Evolutionary conservation across 2,888 invertebrate species (phyloP), one percentile per base, ranked within the genome.

Genomic region (Crocallis elinguaria): DNA sequence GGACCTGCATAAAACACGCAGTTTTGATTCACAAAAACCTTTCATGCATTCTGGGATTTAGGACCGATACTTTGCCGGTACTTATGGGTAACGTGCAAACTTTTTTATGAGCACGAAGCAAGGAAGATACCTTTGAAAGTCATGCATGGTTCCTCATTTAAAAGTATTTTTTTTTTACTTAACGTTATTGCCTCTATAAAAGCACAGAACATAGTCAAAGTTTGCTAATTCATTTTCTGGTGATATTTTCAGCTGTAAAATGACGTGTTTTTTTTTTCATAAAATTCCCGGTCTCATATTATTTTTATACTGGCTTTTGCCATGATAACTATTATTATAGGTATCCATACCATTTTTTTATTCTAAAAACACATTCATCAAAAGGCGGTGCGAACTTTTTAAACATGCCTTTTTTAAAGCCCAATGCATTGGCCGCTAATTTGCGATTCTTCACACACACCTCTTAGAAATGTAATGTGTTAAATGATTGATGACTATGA

Each of bases 381-480:
- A 73, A 63, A 64, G 70, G 71, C 71, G 80, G 82, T 79, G 77
- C 64, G 62, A 57, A 49, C 42, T 64, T 66, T 61, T 64, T 57
- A 64, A 69, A 60, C 48, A 41, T 62, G 60, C 54, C 57, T 60
- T 67, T 72, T 67, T 49, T 64, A 62, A 44, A 49, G 43, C 72
- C 73, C n/a, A n/a, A n/a, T n/a, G n/a, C 77, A 81, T 77, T 69
- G 69, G 60, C 59, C 64, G 62, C 64, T 85, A 88, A 90, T 91
- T 89, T 88, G 85, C 77, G 79, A 91, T 91, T 89, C 71, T 86
- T 82, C 88, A 88, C 90, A 85, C 88, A 81, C 84, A 75, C 88
- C 84, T 82, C 60, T 67, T 45, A 67, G 73, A 73, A 67, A 59
- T 53, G 50, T 46, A 33, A 35, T 36, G 52, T 41, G 53, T 52